Evolutionary conservation across 2,888 invertebrate genomes (phyloP).

Genomic region (Mesorhabditis spiculigera): DNA sequence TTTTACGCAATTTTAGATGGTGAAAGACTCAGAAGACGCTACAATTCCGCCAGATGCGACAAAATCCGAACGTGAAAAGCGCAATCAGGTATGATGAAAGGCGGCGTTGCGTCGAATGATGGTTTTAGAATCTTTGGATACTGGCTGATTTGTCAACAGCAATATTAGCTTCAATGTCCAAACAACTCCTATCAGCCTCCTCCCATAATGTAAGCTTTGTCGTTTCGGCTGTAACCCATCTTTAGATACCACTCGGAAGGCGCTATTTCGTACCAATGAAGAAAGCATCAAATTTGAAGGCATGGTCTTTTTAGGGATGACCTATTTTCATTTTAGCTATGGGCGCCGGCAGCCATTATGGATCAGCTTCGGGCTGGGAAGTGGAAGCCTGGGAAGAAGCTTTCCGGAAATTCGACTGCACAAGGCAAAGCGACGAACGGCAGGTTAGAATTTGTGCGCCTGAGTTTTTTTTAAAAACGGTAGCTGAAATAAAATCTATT

Average conservation of each 20-base stretch:
- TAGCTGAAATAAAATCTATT: too few relatives aligned
- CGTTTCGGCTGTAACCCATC: too few relatives aligned
- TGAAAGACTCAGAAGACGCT: background rate
- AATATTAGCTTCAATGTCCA: background rate
- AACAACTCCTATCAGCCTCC: background rate
- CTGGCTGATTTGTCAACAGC: constrained; percentile 2
- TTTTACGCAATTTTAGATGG: background rate
- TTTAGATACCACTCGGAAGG: background rate
- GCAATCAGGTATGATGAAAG: background rate
- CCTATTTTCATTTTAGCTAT: background rate
- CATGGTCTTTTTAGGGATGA: background rate
- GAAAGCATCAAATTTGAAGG: background rate
- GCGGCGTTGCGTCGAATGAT: background rate
- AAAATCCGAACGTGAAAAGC: background rate
- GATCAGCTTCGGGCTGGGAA: background rate
- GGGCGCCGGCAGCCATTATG: background rate
- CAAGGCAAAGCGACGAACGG: too few relatives aligned
- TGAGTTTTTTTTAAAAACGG: too few relatives aligned
- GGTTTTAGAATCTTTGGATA: background rate
- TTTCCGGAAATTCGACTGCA: too few relatives aligned
- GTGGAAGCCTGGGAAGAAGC: background rate
- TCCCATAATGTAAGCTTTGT: background rate
- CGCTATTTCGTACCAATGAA: background rate
- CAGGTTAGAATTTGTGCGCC: too few relatives aligned
- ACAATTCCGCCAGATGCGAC: background rate